A percentile compares a stretch with the other conserved stretches of the same genome.
Conservation (phyloP, 2,113 vertebrate species). For the Oncorhynchus mykiss region DNA sequence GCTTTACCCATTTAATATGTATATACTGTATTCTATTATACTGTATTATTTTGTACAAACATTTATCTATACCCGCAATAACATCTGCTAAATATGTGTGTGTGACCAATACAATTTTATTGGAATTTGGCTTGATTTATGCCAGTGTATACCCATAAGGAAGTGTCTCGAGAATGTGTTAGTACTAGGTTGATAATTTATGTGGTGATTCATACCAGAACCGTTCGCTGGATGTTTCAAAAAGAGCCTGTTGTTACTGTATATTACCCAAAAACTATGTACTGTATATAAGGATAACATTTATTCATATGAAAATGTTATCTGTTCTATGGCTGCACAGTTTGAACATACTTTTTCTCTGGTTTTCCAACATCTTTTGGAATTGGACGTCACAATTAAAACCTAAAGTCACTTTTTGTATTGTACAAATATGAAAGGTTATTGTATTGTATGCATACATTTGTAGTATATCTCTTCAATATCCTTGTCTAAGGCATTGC, state of each 20-base stretch:
- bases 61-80: too few relatives aligned
- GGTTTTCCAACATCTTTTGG: background rate
- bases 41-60: too few relatives aligned
- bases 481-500: background rate
- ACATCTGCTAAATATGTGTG: too few relatives aligned
- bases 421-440: background rate
- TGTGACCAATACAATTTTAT: too few relatives aligned
- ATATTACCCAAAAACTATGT: background rate
- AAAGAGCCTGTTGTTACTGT: background rate
- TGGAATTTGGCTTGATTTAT: background rate
- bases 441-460: background rate
- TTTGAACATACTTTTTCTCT: background rate
- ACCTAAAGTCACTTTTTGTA: background rate
- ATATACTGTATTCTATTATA: too few relatives aligned
- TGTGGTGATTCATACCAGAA: background rate
- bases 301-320: background rate
- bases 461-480: background rate
- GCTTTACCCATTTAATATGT: too few relatives aligned
- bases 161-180: background rate
- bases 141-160: background rate
- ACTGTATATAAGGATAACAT: background rate
- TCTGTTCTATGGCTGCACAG: background rate
- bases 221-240: background rate
- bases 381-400: background rate
- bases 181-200: too few relatives aligned